Evolutionary conservation across 2,888 invertebrate species (phyloP).

Genomic region (Synanthedon vespiformis): DNA sequence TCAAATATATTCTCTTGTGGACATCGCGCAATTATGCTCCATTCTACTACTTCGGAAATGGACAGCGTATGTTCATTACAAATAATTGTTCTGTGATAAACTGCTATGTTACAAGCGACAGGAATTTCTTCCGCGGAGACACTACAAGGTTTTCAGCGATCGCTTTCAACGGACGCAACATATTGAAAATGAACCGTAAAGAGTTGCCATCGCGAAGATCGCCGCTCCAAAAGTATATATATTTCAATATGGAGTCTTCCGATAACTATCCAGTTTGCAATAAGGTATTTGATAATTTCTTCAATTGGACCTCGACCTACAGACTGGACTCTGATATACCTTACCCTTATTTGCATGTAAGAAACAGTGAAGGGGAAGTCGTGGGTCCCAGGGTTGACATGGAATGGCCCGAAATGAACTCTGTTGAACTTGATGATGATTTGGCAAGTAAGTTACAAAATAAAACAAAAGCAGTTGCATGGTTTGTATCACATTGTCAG

Average conservation of each 20-base stretch:
- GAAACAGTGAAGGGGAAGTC: conserved; percentile 24
- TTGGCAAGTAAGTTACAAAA: conserved; percentile 20
- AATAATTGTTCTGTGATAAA: conserved; percentile 43
- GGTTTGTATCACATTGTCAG: conserved; percentile 53
- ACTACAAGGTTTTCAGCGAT: conserved; percentile 41
- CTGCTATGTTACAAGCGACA: conserved; percentile 42
- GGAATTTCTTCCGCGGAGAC: conserved; percentile 27
- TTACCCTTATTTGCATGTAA: conserved; percentile 37
- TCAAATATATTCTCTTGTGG: conserved; percentile 49
- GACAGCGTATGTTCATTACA: conserved; percentile 37
- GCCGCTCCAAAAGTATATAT: conserved; percentile 46
- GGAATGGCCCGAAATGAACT: conserved; percentile 21
- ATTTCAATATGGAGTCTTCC: conserved; percentile 49
- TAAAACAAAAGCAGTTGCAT: conserved; percentile 51
- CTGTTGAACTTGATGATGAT: conserved; percentile 15
- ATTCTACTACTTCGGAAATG: conserved; percentile 31
- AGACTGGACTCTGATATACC: conserved; percentile 51
- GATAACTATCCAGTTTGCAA: conserved; percentile 44
- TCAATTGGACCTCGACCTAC: conserved; percentile 59
- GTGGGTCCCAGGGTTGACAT: conserved; percentile 40
- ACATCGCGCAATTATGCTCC: conserved; percentile 32
- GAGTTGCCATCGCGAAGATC: conserved; percentile 31
- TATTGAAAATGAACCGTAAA: conserved; percentile 9
- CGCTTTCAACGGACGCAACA: conserved; percentile 44
- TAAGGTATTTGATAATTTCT: conserved; percentile 36